A percentile compares a stretch with the other conserved stretches of the same genome.
Conservation (phyloP, 2,888 invertebrate species). For the Exephanes ischioxanthus region DNA sequence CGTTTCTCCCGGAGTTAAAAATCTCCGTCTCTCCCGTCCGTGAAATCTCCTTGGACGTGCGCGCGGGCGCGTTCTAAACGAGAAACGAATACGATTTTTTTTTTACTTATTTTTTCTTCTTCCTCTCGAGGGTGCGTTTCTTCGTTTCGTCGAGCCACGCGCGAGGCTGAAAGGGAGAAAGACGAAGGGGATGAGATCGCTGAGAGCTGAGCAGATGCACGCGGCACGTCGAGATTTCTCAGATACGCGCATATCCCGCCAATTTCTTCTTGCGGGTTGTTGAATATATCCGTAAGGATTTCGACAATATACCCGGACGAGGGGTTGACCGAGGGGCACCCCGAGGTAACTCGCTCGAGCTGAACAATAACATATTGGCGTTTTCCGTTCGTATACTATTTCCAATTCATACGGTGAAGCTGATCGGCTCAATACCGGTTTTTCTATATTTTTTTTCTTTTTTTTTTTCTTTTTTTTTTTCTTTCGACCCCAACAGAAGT, state of each 20-base stretch:
- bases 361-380: conserved; percentile 81
- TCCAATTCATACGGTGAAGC: conserved; percentile 6
- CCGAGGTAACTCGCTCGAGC: conserved; percentile 78
- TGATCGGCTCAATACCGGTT: neutral
- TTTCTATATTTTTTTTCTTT: neutral
- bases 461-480: no score
- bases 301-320: conserved; percentile 76
- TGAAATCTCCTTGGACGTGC: conserved; percentile 20
- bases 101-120: no score
- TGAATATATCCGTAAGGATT: conserved; percentile 77
- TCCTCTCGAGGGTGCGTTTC: conserved; percentile 30
- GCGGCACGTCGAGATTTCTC: conserved; percentile 62
- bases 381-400: conserved; percentile 1
- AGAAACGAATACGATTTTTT: conserved; percentile 41
- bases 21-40: neutral
- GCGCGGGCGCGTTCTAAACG: conserved; percentile 38
- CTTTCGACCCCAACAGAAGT: neutral
- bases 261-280: conserved; percentile 81
- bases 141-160: conserved; percentile 36
- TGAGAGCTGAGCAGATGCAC: conserved; percentile 52
- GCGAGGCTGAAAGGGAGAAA: conserved; percentile 24
- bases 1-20: conserved; percentile 3
- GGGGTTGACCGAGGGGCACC: conserved; percentile 70
- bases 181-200: conserved; percentile 5
- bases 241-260: conserved; percentile 80